phyloP scores from a whole-genome alignment of 2,888 invertebrate genomes.

The Brenthis hecate region DNA sequence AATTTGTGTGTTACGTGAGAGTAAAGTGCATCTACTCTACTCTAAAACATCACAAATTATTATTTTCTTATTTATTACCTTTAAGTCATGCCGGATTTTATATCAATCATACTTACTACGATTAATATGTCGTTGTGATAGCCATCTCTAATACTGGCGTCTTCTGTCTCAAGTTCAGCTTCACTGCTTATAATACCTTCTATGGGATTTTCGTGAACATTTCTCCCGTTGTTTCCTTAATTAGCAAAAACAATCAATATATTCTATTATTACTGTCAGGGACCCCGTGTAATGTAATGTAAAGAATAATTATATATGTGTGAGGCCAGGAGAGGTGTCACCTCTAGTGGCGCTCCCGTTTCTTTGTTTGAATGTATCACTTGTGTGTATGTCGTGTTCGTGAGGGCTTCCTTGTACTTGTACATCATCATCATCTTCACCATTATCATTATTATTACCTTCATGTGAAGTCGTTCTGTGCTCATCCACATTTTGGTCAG shows the following conservation, averaged over 20 bases:
- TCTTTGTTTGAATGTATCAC: conserved; percentile 60
- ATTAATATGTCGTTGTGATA: conserved; percentile 67
- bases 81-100: conserved; percentile 50
- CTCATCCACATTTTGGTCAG: conserved; percentile 41
- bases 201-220: conserved; percentile 75
- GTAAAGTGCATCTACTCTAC: conserved; percentile 71
- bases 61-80: conserved; percentile 73
- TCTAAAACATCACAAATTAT: conserved; percentile 78
- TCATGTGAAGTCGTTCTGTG: conserved; percentile 56
- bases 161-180: conserved; percentile 75
- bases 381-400: conserved; percentile 69
- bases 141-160: conserved; percentile 74
- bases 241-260: conserved; percentile 80
- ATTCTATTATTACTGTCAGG: conserved; percentile 71
- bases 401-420: conserved; percentile 74
- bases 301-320: conserved; percentile 61
- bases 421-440: conserved; percentile 82
- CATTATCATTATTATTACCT: conserved; percentile 72
- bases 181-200: conserved; percentile 76
- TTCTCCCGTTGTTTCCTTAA: conserved; percentile 77
- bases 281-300: conserved; percentile 67
- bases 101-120: conserved; percentile 72
- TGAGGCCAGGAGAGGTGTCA: conserved; percentile 71
- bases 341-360: conserved; percentile 68
- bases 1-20: conserved; percentile 69